Evolutionary conservation across 2,888 invertebrate species (phyloP).

Genomic region (Neoitamus cyanurus): DNA sequence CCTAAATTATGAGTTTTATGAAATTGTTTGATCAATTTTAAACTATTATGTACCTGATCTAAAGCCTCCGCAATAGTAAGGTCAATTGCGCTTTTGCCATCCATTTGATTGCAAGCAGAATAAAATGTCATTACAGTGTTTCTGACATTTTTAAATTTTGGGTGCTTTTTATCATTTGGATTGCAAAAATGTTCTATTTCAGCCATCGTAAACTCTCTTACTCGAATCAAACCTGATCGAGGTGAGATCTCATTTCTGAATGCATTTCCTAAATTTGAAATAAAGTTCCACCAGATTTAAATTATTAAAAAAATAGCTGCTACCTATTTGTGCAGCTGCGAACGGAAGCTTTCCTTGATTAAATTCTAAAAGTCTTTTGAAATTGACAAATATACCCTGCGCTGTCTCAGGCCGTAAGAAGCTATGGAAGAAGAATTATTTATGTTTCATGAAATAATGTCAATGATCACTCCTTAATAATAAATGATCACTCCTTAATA

Average conservation of each 20-base stretch:
- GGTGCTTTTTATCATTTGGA: constrained; percentile 85
- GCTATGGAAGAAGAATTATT: constrained; percentile 63
- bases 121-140: constrained; percentile 85
- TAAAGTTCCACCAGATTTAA: neutral
- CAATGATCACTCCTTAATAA: no score
- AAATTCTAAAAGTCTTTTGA: constrained; percentile 96
- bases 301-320: neutral
- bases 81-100: constrained; percentile 86
- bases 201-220: constrained; percentile 99
- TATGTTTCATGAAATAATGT: no score
- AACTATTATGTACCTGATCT: constrained; percentile 66
- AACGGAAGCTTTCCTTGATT: constrained; percentile 97
- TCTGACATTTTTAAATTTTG: constrained; percentile 85
- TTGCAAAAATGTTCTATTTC: constrained; percentile 99
- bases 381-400: constrained; percentile 99
- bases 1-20: constrained; percentile 62
- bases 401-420: constrained; percentile 98
- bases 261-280: constrained; percentile 71
- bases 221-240: constrained; percentile 92
- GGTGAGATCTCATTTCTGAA: constrained; percentile 99
- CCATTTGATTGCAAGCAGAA: constrained; percentile 97
- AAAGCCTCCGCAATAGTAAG: constrained; percentile 91
- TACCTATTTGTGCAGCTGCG: constrained; percentile 97
- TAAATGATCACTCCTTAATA: no score
- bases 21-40: neutral